Evolutionary conservation across 2,888 invertebrate genomes (phyloP), one percentile per base, ranked within the genome.

Genomic region (Parascotia fuliginaria): DNA sequence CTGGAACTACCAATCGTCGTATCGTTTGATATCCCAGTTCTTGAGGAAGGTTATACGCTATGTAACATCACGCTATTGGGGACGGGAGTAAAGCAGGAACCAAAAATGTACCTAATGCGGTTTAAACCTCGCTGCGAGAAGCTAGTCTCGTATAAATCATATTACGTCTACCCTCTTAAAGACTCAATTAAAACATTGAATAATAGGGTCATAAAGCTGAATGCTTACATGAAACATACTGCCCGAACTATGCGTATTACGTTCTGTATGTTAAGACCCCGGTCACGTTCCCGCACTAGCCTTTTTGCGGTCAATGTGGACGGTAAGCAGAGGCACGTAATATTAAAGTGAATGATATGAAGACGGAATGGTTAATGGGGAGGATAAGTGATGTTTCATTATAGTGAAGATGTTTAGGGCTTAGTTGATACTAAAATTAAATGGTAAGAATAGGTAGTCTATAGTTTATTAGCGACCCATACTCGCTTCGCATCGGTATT

Each of bases 291-390:
- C 13, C 5, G 16, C 33, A 9, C 39, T 45, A 31, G 45, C 32
- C 40, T 40, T 46, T 46, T 40, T 46, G 40, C 40, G 32, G 22
- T 24, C 34, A 34, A 34, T 40, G 46, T 46, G 40, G 40, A 40
- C 40, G 31, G 15, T 32, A 32, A 38, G 44, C 38, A 38, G 38
- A 29, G 46, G 38, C 24, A 44, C 38, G 38, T 44, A 29, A 29
- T 34, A 34, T 46, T 14, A 36, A 14, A 40, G 19, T 28, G 34
- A 40, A 22, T 22, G 44, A 32, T 22, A 15, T 27, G 14, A 24
- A 19, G 31, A 16, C 13, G 27, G 32, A 31, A 31, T 31, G 12
- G 13, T 13, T 31, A 31, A 31, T 9, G 13, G 12, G 13, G 12
- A 31, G 14, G 7, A 4, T 31, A 31, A 12, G 5, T n/a, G n/a